A percentile compares a stretch with the other conserved stretches of the same genome.
Conservation (phyloP, 2,888 invertebrate genomes). For the Tiliacea aurago region DNA sequence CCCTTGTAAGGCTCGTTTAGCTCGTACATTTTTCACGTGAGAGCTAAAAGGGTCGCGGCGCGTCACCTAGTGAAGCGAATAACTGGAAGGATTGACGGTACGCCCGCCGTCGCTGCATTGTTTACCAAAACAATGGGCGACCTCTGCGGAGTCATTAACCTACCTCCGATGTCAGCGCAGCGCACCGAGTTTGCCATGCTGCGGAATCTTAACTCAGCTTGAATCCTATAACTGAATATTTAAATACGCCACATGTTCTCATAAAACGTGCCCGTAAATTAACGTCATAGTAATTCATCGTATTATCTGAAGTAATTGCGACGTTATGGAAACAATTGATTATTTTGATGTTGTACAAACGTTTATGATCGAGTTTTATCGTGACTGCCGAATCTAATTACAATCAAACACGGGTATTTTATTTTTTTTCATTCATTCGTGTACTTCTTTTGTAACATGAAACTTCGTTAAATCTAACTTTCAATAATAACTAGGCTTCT, state of each 20-base stretch:
- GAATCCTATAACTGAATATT: constrained; percentile 68
- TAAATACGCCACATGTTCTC: constrained; percentile 50
- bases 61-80: constrained; percentile 85
- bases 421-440: constrained; percentile 13
- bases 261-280: constrained; percentile 36
- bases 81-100: constrained; percentile 85
- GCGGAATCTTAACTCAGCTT: constrained; percentile 76
- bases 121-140: constrained; percentile 89
- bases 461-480: constrained; percentile 20
- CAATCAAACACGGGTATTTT: constrained; percentile 27
- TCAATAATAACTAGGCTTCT: constrained; percentile 8
- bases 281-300: constrained; percentile 36
- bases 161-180: constrained; percentile 82
- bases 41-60: constrained; percentile 80
- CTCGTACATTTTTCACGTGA: constrained; percentile 78
- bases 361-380: constrained; percentile 41
- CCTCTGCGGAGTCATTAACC: constrained; percentile 90
- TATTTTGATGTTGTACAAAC: constrained; percentile 45
- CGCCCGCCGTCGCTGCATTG: constrained; percentile 83
- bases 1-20: constrained; percentile 66
- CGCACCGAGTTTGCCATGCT: constrained; percentile 67
- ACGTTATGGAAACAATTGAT: constrained; percentile 50
- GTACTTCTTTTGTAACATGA: neutral
- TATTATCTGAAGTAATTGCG: constrained; percentile 36
- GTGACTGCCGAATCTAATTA: constrained; percentile 40